Base-by-base conservation (phyloP, 2,888 invertebrate genomes). In the Lepetodrilus schrolli region DNA sequence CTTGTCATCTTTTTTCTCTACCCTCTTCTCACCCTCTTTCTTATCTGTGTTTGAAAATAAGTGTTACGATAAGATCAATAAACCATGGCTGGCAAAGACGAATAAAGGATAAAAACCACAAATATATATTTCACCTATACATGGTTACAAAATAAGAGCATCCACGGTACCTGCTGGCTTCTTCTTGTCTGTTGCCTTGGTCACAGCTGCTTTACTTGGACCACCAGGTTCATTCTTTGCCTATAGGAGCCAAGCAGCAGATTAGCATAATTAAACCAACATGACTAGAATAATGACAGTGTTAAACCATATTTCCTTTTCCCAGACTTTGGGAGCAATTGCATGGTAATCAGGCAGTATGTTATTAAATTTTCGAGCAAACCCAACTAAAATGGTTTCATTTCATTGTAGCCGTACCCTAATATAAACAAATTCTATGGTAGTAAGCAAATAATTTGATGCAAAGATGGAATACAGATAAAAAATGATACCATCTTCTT, bases 151-250 rank as follows among this genome's bases (percentile, higher is more conserved):
- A 10, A 37, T 5, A 10, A 37, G 10, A 37, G 10, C 5, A 10
- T 37, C 37, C 5, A 7, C 37, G 10, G 10, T 30, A 58, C 58
- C 58, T 13, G 34, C 72, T 20, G 80, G 47, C 21, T 76, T 78
- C 51, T 82, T 83, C 26, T 81, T 78, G 38, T 75, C 78, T n/a
- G 77, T 36, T 49, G 78, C 76, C 47, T 81, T 82, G 3, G 76
- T 34, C 4, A 37, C 58, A n/a, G 80, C 82, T 49, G 77, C 74
- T 73, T 81, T 80, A 34, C 81, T 82, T 1, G 73, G 49, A 8
- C 74, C 75, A 47, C 83, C 83, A 21, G 84, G 86, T 30, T 87
- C 87, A 78, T 79, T 86, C 78, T 86, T 86, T n/a, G 86, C 85
- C 86, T 87, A 74, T 13, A 77, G 68, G 50, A 50, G 66, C 30